Percentiles rank a stretch among this genome's conserved stretches.
These are phyloP conservation scores for Tragelaphus imberbis DNA, from an alignment of 2,113 vertebrate species.

Conservation along the genomic window DNA sequence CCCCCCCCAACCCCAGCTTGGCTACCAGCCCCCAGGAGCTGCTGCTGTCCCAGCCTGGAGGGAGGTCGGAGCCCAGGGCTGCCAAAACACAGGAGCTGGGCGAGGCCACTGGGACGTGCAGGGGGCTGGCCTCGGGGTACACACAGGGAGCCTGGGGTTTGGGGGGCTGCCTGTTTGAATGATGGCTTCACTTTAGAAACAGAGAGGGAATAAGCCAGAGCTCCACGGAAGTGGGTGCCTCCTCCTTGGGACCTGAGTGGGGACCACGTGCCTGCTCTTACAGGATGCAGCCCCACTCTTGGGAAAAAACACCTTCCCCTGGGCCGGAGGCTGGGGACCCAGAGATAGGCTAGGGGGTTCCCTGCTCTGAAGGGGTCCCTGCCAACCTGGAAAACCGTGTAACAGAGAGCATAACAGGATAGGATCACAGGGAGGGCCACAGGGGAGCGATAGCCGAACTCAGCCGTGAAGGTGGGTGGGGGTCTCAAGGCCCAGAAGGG, in stretches of 20 bases:
- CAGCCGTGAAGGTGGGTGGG: neutral
- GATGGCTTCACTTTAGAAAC: neutral
- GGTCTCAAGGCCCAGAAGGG: neutral
- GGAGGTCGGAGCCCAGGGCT: neutral
- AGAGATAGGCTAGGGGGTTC: neutral
- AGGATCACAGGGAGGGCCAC: neutral
- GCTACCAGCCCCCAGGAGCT: neutral
- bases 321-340: neutral
- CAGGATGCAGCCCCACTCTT: neutral
- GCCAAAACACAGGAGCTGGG: neutral
- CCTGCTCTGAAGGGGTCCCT: neutral
- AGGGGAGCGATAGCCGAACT: no score
- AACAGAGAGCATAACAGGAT: no score
- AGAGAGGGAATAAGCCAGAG: neutral
- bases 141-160: fast-evolving
- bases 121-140: neutral
- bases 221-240: neutral
- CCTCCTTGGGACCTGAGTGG: neutral
- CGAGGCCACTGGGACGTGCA: fast-evolving
- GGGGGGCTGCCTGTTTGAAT: neutral
- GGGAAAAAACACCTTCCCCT: neutral
- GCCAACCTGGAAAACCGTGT: neutral
- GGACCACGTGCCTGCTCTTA: fast-evolving
- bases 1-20: fast-evolving
- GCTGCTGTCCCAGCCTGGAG: neutral